Base-by-base conservation (phyloP, 2,888 invertebrate genomes). In the Diarsia dahlii region DNA sequence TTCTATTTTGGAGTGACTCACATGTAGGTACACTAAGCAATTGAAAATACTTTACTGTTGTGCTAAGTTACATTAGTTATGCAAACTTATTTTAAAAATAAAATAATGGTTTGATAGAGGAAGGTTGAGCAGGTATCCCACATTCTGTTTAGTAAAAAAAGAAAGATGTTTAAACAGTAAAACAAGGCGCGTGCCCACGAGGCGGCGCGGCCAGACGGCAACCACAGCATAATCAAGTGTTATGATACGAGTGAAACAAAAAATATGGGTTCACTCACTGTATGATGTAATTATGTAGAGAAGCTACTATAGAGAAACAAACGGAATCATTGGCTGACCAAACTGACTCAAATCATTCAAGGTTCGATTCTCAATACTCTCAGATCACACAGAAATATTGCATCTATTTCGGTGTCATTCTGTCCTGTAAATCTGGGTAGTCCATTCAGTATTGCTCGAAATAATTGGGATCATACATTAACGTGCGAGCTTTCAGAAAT, bases 101-200 rank as follows among this genome's bases (percentile, higher is more conserved):
- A 62, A 67, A 70, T 60, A 48, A 48, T 23, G 23, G 8, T 50
- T 46, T 23, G 13, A 52, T 39, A 12, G n/a, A n/a, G 56, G 66
- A 58, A 66, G 28, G 39, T 58, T 50, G 52, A 62, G 48, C 74
- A 56, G 39, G 45, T 18, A 71, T 69, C 23, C 45, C 13, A 63
- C 20, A 56, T 72, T 48, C 69, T 67, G 58, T 75, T 71, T 62
- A 48, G 52, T 63, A 58, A 71, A 71, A n/a, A 76, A 73, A 73
- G 46, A 70, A 72, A 76, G 48, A 39, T 54, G 68, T 70, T 71
- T 73, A 63, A 62, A 79, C 84, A 68, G 89, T 89, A 88, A 89
- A 89, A 85, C 84, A 84, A 80, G 82, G 84, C 89, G 89, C 84
- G 89, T 87, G 89, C 86, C 84, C 84, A 77, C 74, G 62, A 69